These are phyloP conservation scores for Eupithecia subfuscata DNA, from an alignment of 2,888 invertebrate genomes.

Conservation along the genomic window DNA sequence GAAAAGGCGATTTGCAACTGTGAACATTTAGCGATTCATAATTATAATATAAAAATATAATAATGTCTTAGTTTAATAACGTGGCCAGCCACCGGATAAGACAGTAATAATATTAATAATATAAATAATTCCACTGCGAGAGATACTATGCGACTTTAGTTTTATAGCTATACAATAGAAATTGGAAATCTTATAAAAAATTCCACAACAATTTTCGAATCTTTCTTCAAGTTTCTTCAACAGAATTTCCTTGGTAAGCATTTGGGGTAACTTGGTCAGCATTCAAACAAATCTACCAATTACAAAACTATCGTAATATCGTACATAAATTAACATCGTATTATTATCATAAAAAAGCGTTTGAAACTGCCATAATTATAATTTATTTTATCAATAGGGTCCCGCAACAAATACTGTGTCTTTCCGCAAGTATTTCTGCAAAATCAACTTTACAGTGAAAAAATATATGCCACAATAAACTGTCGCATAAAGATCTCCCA, in stretches of 20 bases:
- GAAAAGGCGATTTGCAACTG: slow-evolving; percentile 74
- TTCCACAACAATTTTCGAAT: background rate
- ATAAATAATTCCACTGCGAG: slow-evolving; percentile 48
- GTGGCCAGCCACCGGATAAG: slow-evolving; percentile 81
- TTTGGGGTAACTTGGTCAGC: too few relatives aligned
- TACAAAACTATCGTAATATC: too few relatives aligned
- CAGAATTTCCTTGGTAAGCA: too few relatives aligned
- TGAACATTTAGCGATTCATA: slow-evolving; percentile 65
- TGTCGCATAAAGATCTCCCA: background rate
- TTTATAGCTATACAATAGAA: background rate
- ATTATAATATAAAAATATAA: slow-evolving; percentile 75
- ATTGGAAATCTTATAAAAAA: background rate
- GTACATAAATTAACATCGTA: too few relatives aligned
- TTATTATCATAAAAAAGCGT: too few relatives aligned
- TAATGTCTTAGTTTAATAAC: slow-evolving; percentile 65
- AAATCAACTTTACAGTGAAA: background rate
- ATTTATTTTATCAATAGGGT: background rate
- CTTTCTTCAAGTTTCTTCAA: too few relatives aligned
- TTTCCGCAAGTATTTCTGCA: background rate
- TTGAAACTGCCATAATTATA: background rate
- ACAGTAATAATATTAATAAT: slow-evolving; percentile 49
- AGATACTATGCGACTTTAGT: slow-evolving; percentile 31
- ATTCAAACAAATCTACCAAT: background rate
- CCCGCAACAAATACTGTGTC: background rate
- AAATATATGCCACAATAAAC: background rate